Base-by-base conservation (phyloP, 2,113 vertebrate genomes). In the Antechinus flavipes region DNA sequence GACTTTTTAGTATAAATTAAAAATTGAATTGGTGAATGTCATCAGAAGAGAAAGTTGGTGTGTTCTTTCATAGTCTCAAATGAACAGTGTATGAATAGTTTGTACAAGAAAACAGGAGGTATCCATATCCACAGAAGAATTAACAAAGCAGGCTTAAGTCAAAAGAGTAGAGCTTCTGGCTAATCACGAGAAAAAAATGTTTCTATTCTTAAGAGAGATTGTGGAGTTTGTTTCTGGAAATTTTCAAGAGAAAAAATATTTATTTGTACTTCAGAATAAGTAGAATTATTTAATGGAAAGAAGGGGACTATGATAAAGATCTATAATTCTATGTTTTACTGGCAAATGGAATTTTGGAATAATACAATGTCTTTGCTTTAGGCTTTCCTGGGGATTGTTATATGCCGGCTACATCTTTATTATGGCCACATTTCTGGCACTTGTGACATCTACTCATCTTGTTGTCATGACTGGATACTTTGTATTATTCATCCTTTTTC, bases 311-410 rank as follows among this genome's bases (percentile, higher is more conserved):
- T 42, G 68, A 23, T 84, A 16, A 84, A 84, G 35, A 19, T 42
- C 16, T 84, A 2, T 84, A 16, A 42, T 42, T 76, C 14, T 76
- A 16, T 42, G 19, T 42, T 84, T 84, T n/a, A 52, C 0, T 3
- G 3, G 49, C 92, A 91, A 10, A 22, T 9, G 11, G 93, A 89
- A 92, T 76, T 23, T 93, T 95, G 22, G 95, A 94, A 52, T 23
- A 56, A 23, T 8, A 0, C 54, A 89, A 54, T 95, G 26, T 95
- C 89, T 96, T 54, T 50, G 22, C 90, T 1, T 93, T 92, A 98
- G 98, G 98, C 90, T 98, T 14, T 98, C 98, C 96, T 98, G 98
- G 98, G 98, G 98, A 55, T 94, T 98, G 94, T 97, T 98, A 25
- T 98, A 98, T 8, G 96, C 93, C 0, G 3, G 90, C 0, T 98